Evolutionary conservation across 2,113 vertebrate species (phyloP).

Genomic region (Psammodynastes pulverulentus): DNA sequence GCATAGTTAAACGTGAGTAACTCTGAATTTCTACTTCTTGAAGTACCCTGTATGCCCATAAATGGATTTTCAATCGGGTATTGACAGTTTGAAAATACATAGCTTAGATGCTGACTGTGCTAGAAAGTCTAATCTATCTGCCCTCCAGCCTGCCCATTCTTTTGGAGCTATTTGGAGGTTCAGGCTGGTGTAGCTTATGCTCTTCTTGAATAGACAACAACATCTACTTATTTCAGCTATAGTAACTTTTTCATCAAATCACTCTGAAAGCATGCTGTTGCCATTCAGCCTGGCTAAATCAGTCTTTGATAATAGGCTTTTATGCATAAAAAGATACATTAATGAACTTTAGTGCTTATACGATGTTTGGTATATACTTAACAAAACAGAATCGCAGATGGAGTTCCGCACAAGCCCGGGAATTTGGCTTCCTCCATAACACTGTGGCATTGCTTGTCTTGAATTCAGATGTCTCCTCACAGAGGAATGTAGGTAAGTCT

Average conservation of each 20-base stretch:
- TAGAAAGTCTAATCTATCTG: background rate
- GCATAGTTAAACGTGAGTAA: background rate
- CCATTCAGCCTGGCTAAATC: background rate
- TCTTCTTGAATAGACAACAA: background rate
- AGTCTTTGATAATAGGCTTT: background rate
- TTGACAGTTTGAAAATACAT: background rate
- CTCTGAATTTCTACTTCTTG: background rate
- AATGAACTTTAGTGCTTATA: background rate
- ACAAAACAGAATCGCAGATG: constrained; percentile 88
- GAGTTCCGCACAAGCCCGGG: constrained; percentile 94
- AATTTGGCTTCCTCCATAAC: constrained; percentile 95
- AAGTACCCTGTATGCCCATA: background rate
- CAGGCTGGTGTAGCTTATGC: background rate
- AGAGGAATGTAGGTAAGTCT: constrained; percentile 84
- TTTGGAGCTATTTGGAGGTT: background rate
- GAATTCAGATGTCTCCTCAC: constrained; percentile 83
- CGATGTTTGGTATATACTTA: background rate
- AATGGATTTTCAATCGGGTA: background rate
- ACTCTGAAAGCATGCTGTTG: background rate
- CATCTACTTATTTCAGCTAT: background rate
- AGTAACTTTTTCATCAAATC: background rate
- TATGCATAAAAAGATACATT: background rate
- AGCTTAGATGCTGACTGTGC: background rate
- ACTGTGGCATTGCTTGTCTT: constrained; percentile 89
- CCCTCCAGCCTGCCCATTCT: background rate